Evolutionary conservation across 2,888 invertebrate genomes (phyloP).

Genomic region (Rhagophthalmus giganteus): DNA sequence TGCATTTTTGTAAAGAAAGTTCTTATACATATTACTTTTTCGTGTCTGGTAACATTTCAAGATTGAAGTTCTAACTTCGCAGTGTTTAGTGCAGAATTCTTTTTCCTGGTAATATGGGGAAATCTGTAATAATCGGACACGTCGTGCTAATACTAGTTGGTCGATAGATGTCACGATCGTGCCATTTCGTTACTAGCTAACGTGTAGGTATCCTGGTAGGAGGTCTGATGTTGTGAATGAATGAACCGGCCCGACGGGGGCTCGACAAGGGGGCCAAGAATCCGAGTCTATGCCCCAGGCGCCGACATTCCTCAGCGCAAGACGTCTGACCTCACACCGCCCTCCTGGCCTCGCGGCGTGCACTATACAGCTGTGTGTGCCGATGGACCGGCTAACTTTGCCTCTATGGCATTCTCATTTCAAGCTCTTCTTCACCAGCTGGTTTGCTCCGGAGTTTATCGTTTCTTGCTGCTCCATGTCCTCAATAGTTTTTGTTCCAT

Average conservation of each 20-base stretch:
- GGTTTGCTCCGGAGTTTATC: constrained; percentile 29
- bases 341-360: constrained; percentile 30
- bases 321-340: constrained; percentile 53
- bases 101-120: too few species aligned
- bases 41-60: too few species aligned
- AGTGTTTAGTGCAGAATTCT: too few species aligned
- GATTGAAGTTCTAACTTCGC: neutral
- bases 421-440: constrained; percentile 31
- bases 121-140: too few species aligned
- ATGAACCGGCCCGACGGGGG: constrained; percentile 55
- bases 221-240: constrained; percentile 59
- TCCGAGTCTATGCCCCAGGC: constrained; percentile 60
- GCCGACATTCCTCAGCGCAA: constrained; percentile 61
- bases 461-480: constrained; percentile 22
- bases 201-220: constrained; percentile 58
- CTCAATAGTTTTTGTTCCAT: constrained; percentile 28
- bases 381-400: constrained; percentile 16
- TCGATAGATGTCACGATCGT: constrained; percentile 35
- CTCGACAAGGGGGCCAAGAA: constrained; percentile 58
- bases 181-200: constrained; percentile 32
- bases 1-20: too few species aligned
- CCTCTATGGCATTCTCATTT: constrained; percentile 29
- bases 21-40: too few species aligned
- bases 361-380: constrained; percentile 23
- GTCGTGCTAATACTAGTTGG: neutral